phyloP scores from a whole-genome alignment of 2,113 vertebrate species.

The Mormyrus lacerda region DNA sequence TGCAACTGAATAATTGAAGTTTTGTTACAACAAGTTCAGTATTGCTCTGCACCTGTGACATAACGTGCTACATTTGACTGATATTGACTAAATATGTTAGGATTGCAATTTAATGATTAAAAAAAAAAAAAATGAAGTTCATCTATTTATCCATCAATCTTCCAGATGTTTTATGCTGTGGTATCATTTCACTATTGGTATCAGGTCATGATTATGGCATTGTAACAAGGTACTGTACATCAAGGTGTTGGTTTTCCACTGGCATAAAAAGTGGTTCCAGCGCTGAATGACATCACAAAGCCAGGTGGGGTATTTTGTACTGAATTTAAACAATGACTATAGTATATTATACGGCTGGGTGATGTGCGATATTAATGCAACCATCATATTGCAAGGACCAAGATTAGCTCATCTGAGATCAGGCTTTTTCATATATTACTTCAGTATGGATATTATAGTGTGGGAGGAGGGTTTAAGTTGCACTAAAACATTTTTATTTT shows the following conservation, averaged over 20 bases:
- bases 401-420: not conserved
- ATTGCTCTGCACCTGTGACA: not conserved
- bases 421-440: not conserved
- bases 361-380: not conserved
- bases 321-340: not conserved
- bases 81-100: not conserved
- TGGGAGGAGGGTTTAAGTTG: too few relatives aligned
- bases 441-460: not conserved
- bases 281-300: not conserved
- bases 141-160: not conserved
- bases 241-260: not conserved
- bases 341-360: not conserved
- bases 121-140: too few relatives aligned
- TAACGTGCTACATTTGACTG: not conserved
- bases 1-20: too few relatives aligned
- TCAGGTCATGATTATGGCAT: too few relatives aligned
- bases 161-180: not conserved
- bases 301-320: not conserved
- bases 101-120: too few relatives aligned
- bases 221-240: not conserved
- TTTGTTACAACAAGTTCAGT: too few relatives aligned
- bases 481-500: not conserved
- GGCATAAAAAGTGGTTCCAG: not conserved
- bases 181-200: too few relatives aligned
- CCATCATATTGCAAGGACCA: not conserved